These are phyloP conservation scores for Mimachlamys varia DNA, from an alignment of 2,888 invertebrate genomes.

Conservation along the genomic window DNA sequence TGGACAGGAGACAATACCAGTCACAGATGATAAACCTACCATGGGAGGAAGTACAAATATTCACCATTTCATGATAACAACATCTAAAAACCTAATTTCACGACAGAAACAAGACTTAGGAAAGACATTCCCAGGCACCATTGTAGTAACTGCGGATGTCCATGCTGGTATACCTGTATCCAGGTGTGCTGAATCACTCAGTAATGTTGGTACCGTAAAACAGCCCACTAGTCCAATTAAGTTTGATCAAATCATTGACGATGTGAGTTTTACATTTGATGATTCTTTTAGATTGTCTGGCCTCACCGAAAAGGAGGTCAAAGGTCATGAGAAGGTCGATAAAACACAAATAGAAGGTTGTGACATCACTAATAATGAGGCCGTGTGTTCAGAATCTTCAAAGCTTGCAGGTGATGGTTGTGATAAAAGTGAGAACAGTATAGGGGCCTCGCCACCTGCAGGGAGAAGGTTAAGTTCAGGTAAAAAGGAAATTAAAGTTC, in stretches of 20 bases:
- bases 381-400: not conserved
- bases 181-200: not conserved
- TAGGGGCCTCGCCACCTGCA: not conserved
- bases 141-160: not conserved
- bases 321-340: not conserved
- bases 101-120: not conserved
- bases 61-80: not conserved
- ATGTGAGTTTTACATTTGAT: conserved; percentile 11
- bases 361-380: not conserved
- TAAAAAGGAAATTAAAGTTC: not conserved
- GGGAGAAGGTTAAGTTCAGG: not conserved
- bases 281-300: not conserved
- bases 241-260: not conserved
- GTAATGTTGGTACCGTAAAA: not conserved
- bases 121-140: not conserved
- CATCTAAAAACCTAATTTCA: not conserved
- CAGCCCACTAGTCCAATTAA: not conserved
- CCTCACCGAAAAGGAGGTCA: not conserved
- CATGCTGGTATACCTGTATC: not conserved
- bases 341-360: not conserved
- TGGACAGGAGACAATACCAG: not conserved
- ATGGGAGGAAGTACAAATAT: not conserved
- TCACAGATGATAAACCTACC: not conserved
- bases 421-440: not conserved
- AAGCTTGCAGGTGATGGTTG: not conserved